Percentiles rank a stretch among this genome's conserved stretches.
Evolutionary conservation across 2,797 vertebrate genomes (phyloP).

Genomic region (Erethizon dorsatum): DNA sequence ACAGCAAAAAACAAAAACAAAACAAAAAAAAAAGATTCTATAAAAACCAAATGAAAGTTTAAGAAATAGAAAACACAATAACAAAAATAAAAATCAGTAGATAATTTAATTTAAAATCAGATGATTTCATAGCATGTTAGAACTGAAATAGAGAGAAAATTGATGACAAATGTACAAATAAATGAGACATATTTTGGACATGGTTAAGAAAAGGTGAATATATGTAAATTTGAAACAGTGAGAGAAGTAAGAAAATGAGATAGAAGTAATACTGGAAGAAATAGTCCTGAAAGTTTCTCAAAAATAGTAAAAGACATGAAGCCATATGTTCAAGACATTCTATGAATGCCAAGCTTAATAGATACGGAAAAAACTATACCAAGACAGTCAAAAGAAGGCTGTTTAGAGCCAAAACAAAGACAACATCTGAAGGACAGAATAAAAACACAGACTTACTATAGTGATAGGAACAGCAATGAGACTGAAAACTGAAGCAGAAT

Average conservation of each 20-base stretch:
- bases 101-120: not conserved
- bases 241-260: not conserved
- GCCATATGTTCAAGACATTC: not conserved
- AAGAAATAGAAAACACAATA: slow-evolving; percentile 19
- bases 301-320: not conserved
- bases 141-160: not conserved
- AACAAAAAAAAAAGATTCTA: not conserved
- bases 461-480: not conserved
- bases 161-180: not conserved
- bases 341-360: not conserved
- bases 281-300: not conserved
- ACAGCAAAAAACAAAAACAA: not conserved
- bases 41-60: not conserved
- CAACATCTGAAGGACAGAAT: not conserved
- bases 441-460: not conserved
- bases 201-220: not conserved
- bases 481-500: not conserved
- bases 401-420: not conserved
- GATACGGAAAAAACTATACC: not conserved
- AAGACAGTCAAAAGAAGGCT: not conserved
- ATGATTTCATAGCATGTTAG: not conserved
- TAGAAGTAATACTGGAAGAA: not conserved
- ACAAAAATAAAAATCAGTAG: not conserved
- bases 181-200: not conserved
- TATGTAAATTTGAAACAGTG: not conserved